Conservation (phyloP, 2,113 vertebrate species). For the Phoenicopterus ruber region DNA sequence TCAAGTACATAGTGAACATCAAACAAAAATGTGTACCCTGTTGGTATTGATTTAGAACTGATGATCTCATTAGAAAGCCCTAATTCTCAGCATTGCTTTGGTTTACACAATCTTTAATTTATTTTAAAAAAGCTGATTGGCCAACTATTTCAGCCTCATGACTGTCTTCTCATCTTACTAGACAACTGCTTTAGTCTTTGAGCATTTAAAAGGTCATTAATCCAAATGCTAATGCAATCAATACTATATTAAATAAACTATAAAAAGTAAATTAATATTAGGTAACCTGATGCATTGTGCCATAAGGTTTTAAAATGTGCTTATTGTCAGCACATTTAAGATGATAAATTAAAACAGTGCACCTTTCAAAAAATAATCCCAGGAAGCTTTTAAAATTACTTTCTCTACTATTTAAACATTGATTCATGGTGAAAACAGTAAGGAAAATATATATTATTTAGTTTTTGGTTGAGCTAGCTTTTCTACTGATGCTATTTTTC, state of each 20-base stretch:
- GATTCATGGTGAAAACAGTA: constrained; percentile 4
- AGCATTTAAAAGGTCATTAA: constrained; percentile 72
- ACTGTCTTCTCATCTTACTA: constrained; percentile 1
- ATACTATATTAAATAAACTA: constrained; percentile 72
- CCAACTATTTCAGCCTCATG: constrained; percentile 30
- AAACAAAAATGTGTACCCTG: neutral
- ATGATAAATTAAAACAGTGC: constrained; percentile 28
- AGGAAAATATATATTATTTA: neutral
- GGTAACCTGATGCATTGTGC: constrained; percentile 44
- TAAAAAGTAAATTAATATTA: constrained; percentile 76
- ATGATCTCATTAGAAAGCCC: constrained; percentile 49
- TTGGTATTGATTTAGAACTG: constrained; percentile 32
- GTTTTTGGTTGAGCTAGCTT: neutral
- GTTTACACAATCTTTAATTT: constrained; percentile 41
- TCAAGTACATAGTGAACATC: constrained; percentile 3
- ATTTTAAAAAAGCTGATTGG: constrained; percentile 56
- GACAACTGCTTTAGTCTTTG: constrained; percentile 37
- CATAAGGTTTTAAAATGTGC: constrained; percentile 44
- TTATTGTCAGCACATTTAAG: constrained; percentile 48
- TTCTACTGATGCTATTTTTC: neutral
- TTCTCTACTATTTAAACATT: constrained; percentile 16
- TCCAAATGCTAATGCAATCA: constrained; percentile 73
- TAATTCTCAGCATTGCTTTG: constrained; percentile 38
- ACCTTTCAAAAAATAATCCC: constrained; percentile 2
- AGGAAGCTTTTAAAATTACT: constrained; percentile 10